phyloP scores from a whole-genome alignment of 2,797 vertebrate genomes.

The Rhincodon typus region DNA sequence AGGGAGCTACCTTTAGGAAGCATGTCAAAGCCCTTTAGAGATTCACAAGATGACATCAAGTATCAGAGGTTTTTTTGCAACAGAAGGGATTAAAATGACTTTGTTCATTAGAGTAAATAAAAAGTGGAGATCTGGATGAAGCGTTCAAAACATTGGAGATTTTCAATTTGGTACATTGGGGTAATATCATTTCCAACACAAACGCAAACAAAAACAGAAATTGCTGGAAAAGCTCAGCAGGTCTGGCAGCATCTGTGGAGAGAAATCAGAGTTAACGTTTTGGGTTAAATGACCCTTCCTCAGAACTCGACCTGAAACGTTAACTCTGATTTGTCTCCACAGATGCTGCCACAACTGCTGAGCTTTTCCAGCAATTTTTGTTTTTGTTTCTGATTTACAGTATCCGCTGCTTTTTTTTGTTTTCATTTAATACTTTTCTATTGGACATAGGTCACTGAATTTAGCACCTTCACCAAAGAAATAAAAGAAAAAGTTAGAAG shows the following conservation, averaged over 20 bases:
- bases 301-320: too few species aligned
- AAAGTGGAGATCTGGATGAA: not conserved
- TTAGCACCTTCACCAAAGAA: not conserved
- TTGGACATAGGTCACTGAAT: not conserved
- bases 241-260: too few species aligned
- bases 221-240: too few species aligned
- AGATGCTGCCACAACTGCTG: too few species aligned
- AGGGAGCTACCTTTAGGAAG: not conserved
- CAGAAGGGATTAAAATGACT: not conserved
- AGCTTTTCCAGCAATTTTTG: too few species aligned
- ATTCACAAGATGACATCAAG: not conserved
- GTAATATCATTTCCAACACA: not conserved
- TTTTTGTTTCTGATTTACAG: too few species aligned
- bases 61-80: not conserved
- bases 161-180: not conserved
- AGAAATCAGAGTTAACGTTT: too few species aligned
- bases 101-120: not conserved
- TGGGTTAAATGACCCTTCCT: too few species aligned
- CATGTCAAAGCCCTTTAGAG: not conserved
- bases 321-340: too few species aligned
- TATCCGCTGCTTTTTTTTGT: too few species aligned
- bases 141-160: not conserved
- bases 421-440: not conserved
- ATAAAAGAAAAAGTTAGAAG: not conserved
- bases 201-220: too few species aligned